phyloP scores from a whole-genome alignment of 2,888 invertebrate species.

The Scaptomyza tumidula region DNA sequence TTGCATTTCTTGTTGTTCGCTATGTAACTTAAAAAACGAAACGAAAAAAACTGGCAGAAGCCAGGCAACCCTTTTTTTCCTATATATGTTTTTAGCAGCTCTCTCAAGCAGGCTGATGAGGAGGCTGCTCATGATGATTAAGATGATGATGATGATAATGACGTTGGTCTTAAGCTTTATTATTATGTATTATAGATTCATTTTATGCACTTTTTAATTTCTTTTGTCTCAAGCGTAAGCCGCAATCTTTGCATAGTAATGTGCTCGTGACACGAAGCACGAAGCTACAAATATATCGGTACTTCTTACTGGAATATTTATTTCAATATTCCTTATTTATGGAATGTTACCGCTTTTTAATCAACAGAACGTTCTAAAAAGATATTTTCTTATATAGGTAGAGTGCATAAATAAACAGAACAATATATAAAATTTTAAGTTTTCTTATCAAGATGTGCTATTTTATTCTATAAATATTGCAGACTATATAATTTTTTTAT shows the following conservation, averaged over 20 bases:
- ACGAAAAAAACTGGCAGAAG: slow-evolving; percentile 27
- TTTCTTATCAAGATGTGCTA: too few species aligned
- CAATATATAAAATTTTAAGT: too few species aligned
- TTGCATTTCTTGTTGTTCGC: slow-evolving; percentile 74
- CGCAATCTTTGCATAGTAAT: slow-evolving; percentile 26
- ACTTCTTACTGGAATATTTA: background rate
- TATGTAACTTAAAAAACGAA: slow-evolving; percentile 15
- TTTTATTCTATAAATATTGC: too few species aligned
- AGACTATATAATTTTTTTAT: too few species aligned
- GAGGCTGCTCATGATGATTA: slow-evolving; percentile 34
- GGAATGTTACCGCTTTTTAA: too few species aligned
- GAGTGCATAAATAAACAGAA: too few species aligned
- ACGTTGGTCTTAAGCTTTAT: slow-evolving; percentile 59
- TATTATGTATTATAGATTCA: slow-evolving; percentile 79
- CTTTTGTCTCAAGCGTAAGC: slow-evolving; percentile 61
- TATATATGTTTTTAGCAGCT: slow-evolving; percentile 45
- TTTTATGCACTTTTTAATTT: slow-evolving; percentile 78
- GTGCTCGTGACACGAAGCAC: slow-evolving; percentile 7
- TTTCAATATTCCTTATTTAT: too few species aligned
- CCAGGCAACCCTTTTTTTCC: slow-evolving; percentile 63
- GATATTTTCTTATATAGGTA: too few species aligned
- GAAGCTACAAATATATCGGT: background rate
- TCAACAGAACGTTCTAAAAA: too few species aligned
- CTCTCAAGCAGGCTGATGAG: slow-evolving; percentile 35
- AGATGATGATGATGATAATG: slow-evolving; percentile 34